A percentile compares a stretch with the other conserved stretches of the same genome.
phyloP scores from a whole-genome alignment of 2,888 invertebrate genomes.

The Hanleya hanleyi region DNA sequence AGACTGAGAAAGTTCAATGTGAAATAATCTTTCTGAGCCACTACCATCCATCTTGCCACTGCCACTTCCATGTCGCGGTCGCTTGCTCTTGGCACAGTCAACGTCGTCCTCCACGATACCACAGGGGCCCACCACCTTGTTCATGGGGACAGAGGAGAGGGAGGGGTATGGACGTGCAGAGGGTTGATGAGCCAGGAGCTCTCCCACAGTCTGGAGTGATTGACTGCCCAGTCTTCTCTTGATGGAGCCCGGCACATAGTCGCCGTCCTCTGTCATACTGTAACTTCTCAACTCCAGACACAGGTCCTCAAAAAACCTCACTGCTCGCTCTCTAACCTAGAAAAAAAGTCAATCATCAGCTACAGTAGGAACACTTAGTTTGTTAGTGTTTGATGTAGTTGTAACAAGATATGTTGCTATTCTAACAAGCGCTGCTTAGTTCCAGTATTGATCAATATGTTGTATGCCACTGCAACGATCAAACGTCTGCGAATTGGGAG shows the following conservation, averaged over 20 bases:
- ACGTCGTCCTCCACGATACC: not conserved
- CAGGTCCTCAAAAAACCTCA: conserved; percentile 58
- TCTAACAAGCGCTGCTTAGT: too few species aligned
- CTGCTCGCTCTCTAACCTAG: conserved; percentile 55
- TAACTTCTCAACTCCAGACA: conserved; percentile 47
- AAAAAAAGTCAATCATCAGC: conserved; percentile 8
- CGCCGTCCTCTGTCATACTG: conserved; percentile 24
- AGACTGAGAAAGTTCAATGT: not conserved
- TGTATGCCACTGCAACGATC: too few species aligned
- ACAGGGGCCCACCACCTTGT: not conserved
- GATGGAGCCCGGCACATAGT: conserved; percentile 49
- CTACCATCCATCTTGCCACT: not conserved
- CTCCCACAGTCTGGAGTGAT: not conserved
- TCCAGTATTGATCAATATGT: too few species aligned
- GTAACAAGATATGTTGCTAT: too few species aligned
- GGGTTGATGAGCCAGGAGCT: not conserved
- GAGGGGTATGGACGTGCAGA: too few species aligned
- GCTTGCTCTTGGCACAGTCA: not conserved
- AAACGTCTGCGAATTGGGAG: too few species aligned
- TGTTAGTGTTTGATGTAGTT: too few species aligned
- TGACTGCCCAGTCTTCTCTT: conserved; percentile 37
- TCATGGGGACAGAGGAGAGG: not conserved
- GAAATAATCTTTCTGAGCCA: not conserved
- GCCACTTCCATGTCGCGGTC: not conserved
- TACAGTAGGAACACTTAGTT: too few species aligned